Conservation (phyloP, 2,888 invertebrate species). For the Epirrhoe alternata region DNA sequence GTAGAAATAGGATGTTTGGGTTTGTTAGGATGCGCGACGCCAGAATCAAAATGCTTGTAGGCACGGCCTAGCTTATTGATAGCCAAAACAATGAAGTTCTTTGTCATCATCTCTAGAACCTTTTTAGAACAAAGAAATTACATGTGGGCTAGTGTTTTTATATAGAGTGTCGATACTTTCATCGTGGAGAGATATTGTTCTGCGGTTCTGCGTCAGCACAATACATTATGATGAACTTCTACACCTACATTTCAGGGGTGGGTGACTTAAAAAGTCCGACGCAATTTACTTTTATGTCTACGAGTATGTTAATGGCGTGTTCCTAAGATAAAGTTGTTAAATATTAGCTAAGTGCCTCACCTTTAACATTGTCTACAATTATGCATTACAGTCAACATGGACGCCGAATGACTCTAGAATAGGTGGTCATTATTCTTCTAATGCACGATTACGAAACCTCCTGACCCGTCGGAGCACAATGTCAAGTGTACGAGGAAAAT, state of each 20-base stretch:
- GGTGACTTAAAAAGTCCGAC: too few species aligned
- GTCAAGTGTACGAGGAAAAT: constrained; percentile 76
- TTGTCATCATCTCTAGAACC: background rate
- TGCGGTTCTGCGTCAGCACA: too few species aligned
- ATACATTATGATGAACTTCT: too few species aligned
- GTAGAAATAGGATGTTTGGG: background rate
- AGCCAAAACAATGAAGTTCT: background rate
- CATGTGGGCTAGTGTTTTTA: background rate
- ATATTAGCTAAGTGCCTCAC: background rate
- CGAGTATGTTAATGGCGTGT: too few species aligned
- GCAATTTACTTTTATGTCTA: too few species aligned
- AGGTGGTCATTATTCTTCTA: constrained; percentile 35
- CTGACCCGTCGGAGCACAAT: constrained; percentile 53
- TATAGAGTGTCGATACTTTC: background rate
- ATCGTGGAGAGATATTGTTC: too few species aligned
- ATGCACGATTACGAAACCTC: constrained; percentile 63
- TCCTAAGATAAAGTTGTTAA: background rate
- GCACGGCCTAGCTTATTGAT: background rate
- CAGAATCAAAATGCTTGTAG: background rate
- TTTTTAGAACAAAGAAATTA: background rate
- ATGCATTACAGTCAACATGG: constrained; percentile 7
- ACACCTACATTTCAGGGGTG: too few species aligned
- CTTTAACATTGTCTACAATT: constrained; percentile 8
- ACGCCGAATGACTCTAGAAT: constrained; percentile 18
- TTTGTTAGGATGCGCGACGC: background rate